Base-by-base conservation (phyloP, 2,888 invertebrate species). In the Argynnis bischoffii region DNA sequence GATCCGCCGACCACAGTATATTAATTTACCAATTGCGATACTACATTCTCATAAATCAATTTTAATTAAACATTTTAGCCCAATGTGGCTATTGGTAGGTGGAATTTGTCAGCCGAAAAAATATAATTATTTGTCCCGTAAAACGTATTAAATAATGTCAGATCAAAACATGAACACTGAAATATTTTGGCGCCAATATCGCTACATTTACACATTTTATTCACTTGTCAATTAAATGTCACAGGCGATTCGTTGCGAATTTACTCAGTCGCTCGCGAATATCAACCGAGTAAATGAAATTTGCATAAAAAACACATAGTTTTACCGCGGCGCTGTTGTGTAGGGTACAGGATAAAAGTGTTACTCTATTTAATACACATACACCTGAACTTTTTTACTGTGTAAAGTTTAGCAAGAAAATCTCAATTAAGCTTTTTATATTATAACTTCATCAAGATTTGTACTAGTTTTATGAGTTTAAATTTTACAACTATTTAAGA, bases 151-250 rank as follows among this genome's bases (percentile, higher is more conserved):
- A 67, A 65, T 65, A 50, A 68, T 60, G 72, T 69, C 73, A 72
- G 72, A 74, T 80, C 79, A 78, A 74, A 79, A 79, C 80, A 80
- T 66, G 64, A 55, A 55, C 67, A 71, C 59, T 70, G 79, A 77
- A 79, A 78, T 78, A 79, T 81, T 80, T 81, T 83, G 82, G 81
- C 83, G 81, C 78, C 80, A 82, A 83, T 83, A 81, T 80, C 78
- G 77, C 79, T 79, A 81, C 81, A 84, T 87, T 81, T 78, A 78
- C 85, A 85, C 85, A 85, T 89, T 89, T 86, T 87, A 86, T 86
- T 86, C 88, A 85, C 88, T 87, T 89, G 88, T 89, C 91, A 88
- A 89, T 89, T 89, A 87, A 87, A 88, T 87, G 86, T 89, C 89
- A 87, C 87, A 81, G 80, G 80, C 89, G 84, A 89, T 88, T 84